These are phyloP conservation scores for Istiophorus platypterus DNA, from an alignment of 2,113 vertebrate species.

Conservation along the genomic window DNA sequence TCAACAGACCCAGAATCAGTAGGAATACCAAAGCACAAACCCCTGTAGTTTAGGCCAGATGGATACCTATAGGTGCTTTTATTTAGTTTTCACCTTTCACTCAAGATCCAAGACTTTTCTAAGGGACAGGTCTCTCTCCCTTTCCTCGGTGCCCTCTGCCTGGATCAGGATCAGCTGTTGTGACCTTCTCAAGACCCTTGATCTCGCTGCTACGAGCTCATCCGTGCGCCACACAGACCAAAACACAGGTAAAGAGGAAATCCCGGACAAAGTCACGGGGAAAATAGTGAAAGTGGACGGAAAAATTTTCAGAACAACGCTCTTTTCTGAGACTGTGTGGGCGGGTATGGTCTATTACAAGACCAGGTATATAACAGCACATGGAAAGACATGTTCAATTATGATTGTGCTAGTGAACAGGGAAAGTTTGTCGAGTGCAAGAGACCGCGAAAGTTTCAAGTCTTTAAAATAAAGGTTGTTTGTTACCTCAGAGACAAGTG, in stretches of 20 bases:
- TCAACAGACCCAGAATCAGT: background rate
- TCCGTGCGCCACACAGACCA: background rate
- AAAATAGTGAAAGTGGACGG: background rate
- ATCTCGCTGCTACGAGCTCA: background rate
- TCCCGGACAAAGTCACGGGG: background rate
- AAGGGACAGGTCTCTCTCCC: background rate
- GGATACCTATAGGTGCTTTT: background rate
- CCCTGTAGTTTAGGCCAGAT: no score
- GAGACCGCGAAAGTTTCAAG: no score
- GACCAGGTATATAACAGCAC: background rate
- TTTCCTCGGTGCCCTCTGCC: background rate
- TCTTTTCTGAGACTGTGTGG: background rate
- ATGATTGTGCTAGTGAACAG: accelerated
- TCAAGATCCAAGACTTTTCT: background rate
- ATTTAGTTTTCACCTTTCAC: background rate
- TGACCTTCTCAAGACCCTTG: slow-evolving; percentile 4
- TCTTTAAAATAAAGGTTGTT: background rate
- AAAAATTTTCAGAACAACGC: background rate
- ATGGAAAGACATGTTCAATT: background rate
- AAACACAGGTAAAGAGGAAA: background rate
- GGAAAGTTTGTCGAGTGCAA: slow-evolving; percentile 22
- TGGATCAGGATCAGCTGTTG: slow-evolving; percentile 17
- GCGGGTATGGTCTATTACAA: slow-evolving; percentile 5
- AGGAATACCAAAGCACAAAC: background rate
- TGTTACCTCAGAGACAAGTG: slow-evolving; percentile 58